Evolutionary conservation across 2,797 vertebrate genomes (phyloP), one percentile per base, ranked within the genome.

Genomic region (Pipistrellus kuhlii): DNA sequence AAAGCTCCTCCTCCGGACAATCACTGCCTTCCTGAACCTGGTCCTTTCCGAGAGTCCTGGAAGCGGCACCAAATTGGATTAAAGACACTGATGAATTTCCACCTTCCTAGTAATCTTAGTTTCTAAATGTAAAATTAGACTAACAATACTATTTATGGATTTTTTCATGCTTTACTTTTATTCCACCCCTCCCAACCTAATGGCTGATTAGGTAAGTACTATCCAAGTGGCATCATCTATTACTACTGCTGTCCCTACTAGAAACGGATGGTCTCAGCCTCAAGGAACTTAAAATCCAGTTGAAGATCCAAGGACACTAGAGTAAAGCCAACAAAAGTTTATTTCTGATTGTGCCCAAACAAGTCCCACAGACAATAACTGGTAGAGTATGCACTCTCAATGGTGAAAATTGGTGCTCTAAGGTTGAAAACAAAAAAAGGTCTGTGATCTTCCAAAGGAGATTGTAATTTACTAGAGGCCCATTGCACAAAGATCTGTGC

Each of bases 101-200:
- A 72, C 11, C 6, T 81, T 66, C 55, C 66, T 20, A 64, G 64
- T 46, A 55, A 64, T n/a, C 59, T 51, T 84, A 69, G 51, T 77
- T 71, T 59, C 59, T 77, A 78, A 59, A 93, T 32, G 59, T 38
- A 57, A 82, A 88, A 38, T 51, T 59, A 77, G 23, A 68, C 41
- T 55, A 77, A 66, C 59, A 57, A 77, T 17, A 64, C 30, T 38
- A 83, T 2, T 46, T 48, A 71, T 64, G 51, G 72, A 62, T 35
- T 72, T 88, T 91, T 91, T 77, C 30, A 86, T 71, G 20, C 23
- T 83, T 23, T 71, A 46, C 53, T 88, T 94, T 48, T 57, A 78
- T 66, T 66, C 27, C 2, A 35, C 23, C 17, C 59, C 46, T 89
- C 15, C 38, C 57, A 59, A 78, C 9, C 13, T 81, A 38, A 25